phyloP scores from a whole-genome alignment of 2,888 invertebrate species.

The Drosophila tripunctata region DNA sequence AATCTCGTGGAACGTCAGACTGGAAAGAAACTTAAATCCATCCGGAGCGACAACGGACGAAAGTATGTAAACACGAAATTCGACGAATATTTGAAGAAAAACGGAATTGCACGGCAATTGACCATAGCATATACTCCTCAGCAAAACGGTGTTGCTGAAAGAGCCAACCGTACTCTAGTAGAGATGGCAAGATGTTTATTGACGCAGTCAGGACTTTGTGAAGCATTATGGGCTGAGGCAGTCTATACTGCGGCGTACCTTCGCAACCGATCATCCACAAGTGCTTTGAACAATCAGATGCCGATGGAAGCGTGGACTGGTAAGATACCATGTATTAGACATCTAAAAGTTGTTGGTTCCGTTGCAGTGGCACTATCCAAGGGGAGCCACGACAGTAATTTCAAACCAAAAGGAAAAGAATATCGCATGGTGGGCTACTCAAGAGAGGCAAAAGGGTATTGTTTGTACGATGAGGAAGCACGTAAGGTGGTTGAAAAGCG shows the following conservation, averaged over 20 bases:
- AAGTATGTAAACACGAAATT: conserved; percentile 9
- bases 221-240: background rate
- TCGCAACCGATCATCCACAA: background rate
- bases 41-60: conserved; percentile 37
- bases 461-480: background rate
- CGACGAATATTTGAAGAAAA: background rate
- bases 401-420: background rate
- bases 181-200: background rate
- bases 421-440: conserved; percentile 6
- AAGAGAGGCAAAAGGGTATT: background rate
- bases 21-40: conserved; percentile 18
- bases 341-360: conserved; percentile 6
- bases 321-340: conserved; percentile 1
- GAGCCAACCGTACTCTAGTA: background rate
- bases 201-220: background rate
- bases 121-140: background rate
- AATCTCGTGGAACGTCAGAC: conserved; percentile 28
- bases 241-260: conserved; percentile 2
- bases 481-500: background rate
- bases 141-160: background rate
- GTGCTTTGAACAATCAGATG: background rate
- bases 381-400: background rate
- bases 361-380: background rate
- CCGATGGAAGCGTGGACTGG: conserved; percentile 10
- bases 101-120: background rate